Percentiles rank a stretch among this genome's conserved stretches.
phyloP scores from a whole-genome alignment of 2,888 invertebrate genomes.

The Sminthurinus aureus region DNA sequence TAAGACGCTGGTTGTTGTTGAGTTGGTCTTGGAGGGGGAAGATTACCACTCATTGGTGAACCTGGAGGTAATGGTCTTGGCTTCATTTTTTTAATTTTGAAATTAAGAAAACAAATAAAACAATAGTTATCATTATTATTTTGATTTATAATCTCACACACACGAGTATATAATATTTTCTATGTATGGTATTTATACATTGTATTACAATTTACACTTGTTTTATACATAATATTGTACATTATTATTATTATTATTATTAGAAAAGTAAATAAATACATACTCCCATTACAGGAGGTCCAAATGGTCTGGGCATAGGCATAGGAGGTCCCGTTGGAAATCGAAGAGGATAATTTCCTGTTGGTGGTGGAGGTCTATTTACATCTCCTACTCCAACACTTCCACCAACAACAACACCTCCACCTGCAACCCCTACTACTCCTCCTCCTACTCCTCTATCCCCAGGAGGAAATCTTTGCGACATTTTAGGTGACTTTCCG shows the following conservation, averaged over 20 bases:
- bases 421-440: too few species aligned
- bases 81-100: too few species aligned
- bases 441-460: constrained; percentile 4
- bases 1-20: neutral
- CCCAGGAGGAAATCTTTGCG: constrained; percentile 18
- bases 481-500: constrained; percentile 38
- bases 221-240: too few species aligned
- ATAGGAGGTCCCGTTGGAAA: constrained; percentile 37
- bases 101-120: neutral
- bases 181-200: neutral
- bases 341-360: constrained; percentile 35
- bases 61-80: constrained; percentile 33
- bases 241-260: too few species aligned
- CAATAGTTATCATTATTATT: too few species aligned
- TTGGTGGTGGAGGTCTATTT: neutral
- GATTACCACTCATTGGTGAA: constrained; percentile 28
- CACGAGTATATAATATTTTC: too few species aligned
- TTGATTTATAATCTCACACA: too few species aligned
- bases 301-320: constrained; percentile 39
- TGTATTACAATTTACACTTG: constrained; percentile 5
- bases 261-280: too few species aligned
- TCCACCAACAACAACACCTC: too few species aligned
- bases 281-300: constrained; percentile 35
- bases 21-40: constrained; percentile 18
- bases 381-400: constrained; percentile 17